Percentiles rank a stretch among this genome's conserved stretches.
These are phyloP conservation scores for Penelope pileata DNA, from an alignment of 2,113 vertebrate species.

Conservation along the genomic window DNA sequence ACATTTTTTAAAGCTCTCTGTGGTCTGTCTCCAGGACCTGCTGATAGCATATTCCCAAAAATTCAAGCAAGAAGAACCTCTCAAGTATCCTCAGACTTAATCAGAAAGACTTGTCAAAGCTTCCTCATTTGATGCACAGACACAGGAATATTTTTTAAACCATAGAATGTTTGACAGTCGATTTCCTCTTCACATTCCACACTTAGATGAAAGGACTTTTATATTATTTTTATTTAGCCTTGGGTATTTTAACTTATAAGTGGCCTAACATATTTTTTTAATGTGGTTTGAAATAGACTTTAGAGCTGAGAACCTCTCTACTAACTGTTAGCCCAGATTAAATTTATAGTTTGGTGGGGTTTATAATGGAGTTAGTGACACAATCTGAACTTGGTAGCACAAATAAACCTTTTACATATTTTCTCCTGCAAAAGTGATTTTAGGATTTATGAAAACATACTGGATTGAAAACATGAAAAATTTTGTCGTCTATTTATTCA, in stretches of 20 bases:
- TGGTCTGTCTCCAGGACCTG: slow-evolving; percentile 28
- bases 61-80: slow-evolving; percentile 3
- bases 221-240: slow-evolving; percentile 57
- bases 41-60: slow-evolving; percentile 14
- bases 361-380: neutral
- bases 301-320: neutral
- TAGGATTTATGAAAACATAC: slow-evolving; percentile 9
- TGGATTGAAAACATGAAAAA: slow-evolving; percentile 4
- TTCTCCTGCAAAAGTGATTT: neutral
- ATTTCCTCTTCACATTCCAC: slow-evolving; percentile 34
- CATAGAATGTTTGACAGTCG: slow-evolving; percentile 22
- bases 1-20: slow-evolving; percentile 54
- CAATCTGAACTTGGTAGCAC: neutral
- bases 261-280: slow-evolving; percentile 24
- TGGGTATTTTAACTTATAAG: slow-evolving; percentile 45
- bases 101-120: slow-evolving; percentile 39
- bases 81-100: slow-evolving; percentile 35
- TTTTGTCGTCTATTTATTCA: neutral
- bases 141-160: slow-evolving; percentile 28
- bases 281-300: slow-evolving; percentile 36
- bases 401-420: neutral
- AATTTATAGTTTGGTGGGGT: slow-evolving; percentile 25
- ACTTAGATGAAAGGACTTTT: slow-evolving; percentile 49
- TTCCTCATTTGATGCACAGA: slow-evolving; percentile 19
- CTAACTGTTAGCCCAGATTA: slow-evolving; percentile 26